Base-by-base conservation (phyloP, 37 sponge, comb jelly and placozoan genomes). In the Halichondria panicea region DNA sequence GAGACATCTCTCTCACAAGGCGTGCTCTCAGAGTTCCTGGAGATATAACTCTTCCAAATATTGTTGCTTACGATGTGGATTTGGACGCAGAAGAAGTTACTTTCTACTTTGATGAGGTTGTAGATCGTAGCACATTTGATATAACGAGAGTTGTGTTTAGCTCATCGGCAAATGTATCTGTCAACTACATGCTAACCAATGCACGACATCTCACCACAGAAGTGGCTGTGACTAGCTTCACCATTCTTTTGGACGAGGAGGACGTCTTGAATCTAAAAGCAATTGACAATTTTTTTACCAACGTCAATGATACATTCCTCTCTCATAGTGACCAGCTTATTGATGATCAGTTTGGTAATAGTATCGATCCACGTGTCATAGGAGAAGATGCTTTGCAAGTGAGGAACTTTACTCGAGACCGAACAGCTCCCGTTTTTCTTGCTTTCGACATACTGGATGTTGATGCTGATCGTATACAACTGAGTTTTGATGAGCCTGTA, bases 401-500 rank as follows among this genome's bases (percentile, higher is more conserved):
- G 8, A 30, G 45, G 12, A 40, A 56, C 45, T 91, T 91, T 42
- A 37, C 46, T 21, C 75, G 44, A 0, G 91, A 91, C 61, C 56
- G 56, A 30, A 82, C 75, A 11, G 52, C 77, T 42, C 87, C 87
- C 36, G n/a, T n/a, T 21, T 39, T 78, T 0, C 1, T 36, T 34
- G 3, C 33, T 0, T 86, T 91, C 43, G 30, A 52, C 39, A 55
- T 71, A 0, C 60, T 91, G 34, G 79, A 91, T 67, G 32, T 91
- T 69, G 83, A 86, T 39, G 38, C 72, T 31, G 77, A 91, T 38
- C 61, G 24, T 13, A 78, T 91, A 72, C 52, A 50, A 70, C 43
- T 91, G 15, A 62, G 60, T 66, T 91, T 91, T 70, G 78, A 86
- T 59, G 91, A 91, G 55, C 91, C 91, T 24, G 87, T 91, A 21